phyloP scores from a whole-genome alignment of 2,888 invertebrate genomes.

The Catonia carolina region DNA sequence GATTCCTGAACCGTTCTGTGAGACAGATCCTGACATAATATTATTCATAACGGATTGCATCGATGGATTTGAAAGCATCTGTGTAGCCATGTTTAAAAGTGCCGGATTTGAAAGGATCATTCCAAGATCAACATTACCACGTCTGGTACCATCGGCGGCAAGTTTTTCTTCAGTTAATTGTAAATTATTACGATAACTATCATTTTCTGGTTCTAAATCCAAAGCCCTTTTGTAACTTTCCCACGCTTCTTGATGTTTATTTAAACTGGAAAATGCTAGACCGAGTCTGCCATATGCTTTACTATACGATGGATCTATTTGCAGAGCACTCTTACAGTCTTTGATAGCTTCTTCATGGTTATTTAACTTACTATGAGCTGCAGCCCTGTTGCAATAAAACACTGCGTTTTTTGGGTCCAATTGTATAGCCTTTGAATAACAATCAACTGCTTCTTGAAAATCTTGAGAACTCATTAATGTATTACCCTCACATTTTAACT shows the following conservation, averaged over 20 bases:
- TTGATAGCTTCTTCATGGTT: constrained; percentile 76
- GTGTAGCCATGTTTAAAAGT: constrained; percentile 75
- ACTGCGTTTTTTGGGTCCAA: constrained; percentile 85
- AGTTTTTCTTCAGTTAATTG: constrained; percentile 68
- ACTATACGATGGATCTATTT: constrained; percentile 83
- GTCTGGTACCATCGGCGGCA: neutral
- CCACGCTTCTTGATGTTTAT: constrained; percentile 75
- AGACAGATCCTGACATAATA: constrained; percentile 46
- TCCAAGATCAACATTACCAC: constrained; percentile 41
- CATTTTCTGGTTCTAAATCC: constrained; percentile 86
- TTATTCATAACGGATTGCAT: constrained; percentile 61
- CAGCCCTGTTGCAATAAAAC: constrained; percentile 95
- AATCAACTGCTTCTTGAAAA: constrained; percentile 70
- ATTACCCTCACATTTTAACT: constrained; percentile 81
- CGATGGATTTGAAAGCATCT: constrained; percentile 76
- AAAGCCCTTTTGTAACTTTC: constrained; percentile 82
- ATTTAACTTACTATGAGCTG: constrained; percentile 84
- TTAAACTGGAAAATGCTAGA: constrained; percentile 77
- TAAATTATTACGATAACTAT: constrained; percentile 81
- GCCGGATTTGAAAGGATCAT: constrained; percentile 72
- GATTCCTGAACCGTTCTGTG: constrained; percentile 40
- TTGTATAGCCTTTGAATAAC: constrained; percentile 84
- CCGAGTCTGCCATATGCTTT: constrained; percentile 94
- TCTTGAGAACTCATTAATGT: constrained; percentile 79
- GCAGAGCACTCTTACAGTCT: constrained; percentile 85